A percentile compares a stretch with the other conserved stretches of the same genome.
phyloP scores from a whole-genome alignment of 2,113 vertebrate genomes.

The Platichthys flesus region DNA sequence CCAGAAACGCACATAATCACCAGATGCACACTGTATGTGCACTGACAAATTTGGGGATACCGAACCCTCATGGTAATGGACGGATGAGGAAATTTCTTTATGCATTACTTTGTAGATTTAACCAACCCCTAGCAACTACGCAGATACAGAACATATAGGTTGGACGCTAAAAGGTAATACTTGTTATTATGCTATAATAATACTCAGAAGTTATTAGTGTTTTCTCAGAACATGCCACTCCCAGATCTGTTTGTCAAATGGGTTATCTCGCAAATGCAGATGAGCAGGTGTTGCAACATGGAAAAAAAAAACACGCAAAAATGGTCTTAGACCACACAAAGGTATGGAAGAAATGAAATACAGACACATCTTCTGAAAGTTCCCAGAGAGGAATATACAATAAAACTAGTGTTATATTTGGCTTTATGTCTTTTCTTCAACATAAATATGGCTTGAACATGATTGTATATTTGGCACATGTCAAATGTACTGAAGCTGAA shows the following conservation, averaged over 20 bases:
- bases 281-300: not conserved
- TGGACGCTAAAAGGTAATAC: no score
- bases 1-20: no score
- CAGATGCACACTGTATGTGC: not conserved
- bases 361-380: not conserved
- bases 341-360: no score
- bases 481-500: conserved; percentile 9
- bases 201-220: no score
- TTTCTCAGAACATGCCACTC: not conserved
- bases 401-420: not conserved
- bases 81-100: not conserved
- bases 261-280: not conserved
- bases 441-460: conserved; percentile 12
- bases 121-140: no score
- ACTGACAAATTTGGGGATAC: not conserved
- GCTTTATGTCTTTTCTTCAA: not conserved
- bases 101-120: not conserved
- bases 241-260: not conserved
- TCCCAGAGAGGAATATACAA: no score
- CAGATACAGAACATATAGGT: not conserved
- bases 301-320: not conserved
- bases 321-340: no score
- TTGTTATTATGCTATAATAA: no score
- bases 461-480: not conserved
- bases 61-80: not conserved